Evolutionary conservation across 1,140 invertebrate species (phyloP).

Genomic region (Mesaphorura yosii): DNA sequence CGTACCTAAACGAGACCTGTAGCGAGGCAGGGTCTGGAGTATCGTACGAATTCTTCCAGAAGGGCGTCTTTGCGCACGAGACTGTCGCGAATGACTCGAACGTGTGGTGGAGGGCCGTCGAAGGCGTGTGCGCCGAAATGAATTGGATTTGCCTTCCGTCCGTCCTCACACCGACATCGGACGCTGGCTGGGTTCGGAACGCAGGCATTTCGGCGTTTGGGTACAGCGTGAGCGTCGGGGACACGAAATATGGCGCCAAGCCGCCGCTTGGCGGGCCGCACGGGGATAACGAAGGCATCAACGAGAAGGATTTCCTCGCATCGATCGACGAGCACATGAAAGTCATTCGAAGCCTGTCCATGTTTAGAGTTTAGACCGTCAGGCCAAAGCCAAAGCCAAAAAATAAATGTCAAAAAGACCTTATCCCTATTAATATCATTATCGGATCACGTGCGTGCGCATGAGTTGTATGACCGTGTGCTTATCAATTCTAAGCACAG

Average conservation of each 20-base stretch:
- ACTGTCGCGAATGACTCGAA: conserved; percentile 54
- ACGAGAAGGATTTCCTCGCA: conserved; percentile 53
- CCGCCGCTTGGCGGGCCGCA: conserved; percentile 63
- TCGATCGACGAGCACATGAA: no score
- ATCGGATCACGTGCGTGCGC: no score
- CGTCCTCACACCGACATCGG: conserved; percentile 31
- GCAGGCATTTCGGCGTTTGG: conserved; percentile 58
- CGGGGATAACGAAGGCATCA: conserved; percentile 59
- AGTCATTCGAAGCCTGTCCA: no score
- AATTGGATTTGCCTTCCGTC: not conserved
- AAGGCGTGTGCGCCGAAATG: conserved; percentile 45
- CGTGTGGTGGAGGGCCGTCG: conserved; percentile 69
- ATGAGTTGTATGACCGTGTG: no score
- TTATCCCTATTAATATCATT: no score
- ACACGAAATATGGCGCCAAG: no score
- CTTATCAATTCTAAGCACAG: no score
- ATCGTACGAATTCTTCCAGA: conserved; percentile 58
- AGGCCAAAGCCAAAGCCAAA: no score
- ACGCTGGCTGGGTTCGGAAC: conserved; percentile 36
- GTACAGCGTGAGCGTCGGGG: conserved; percentile 64
- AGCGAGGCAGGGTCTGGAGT: conserved; percentile 66
- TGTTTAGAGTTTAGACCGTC: no score
- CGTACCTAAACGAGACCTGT: conserved; percentile 61
- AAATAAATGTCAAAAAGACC: no score
- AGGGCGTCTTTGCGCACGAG: conserved; percentile 47